Evolutionary conservation across 2,113 vertebrate species (phyloP).

Genomic region (Pelusios castaneus): DNA sequence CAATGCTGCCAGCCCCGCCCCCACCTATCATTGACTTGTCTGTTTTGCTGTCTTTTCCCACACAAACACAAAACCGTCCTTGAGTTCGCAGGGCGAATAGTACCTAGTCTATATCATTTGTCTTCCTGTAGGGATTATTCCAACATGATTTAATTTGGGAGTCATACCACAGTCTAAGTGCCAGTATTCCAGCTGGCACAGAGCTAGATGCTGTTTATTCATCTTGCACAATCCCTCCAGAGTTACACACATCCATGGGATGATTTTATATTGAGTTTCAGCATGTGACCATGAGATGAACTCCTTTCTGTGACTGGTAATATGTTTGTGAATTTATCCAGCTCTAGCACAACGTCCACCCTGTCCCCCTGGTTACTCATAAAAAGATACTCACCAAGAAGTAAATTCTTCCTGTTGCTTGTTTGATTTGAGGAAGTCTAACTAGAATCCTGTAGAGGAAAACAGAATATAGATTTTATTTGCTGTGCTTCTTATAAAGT

Average conservation of each 20-base stretch:
- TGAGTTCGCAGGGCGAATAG: rapidly evolving
- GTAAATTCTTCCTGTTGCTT: not conserved
- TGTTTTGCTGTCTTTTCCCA: not conserved
- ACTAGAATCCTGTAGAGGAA: not conserved
- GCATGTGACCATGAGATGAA: not conserved
- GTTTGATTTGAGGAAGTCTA: not conserved
- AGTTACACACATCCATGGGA: not conserved
- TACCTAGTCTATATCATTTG: not conserved
- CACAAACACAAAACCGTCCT: not conserved
- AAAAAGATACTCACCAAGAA: not conserved
- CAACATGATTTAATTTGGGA: rapidly evolving
- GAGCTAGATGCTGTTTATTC: not conserved
- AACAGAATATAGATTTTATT: not conserved
- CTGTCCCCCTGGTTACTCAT: not conserved
- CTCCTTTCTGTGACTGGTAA: not conserved
- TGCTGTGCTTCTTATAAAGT: too few species aligned
- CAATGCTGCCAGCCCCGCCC: rapidly evolving
- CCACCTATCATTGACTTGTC: not conserved
- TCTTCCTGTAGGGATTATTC: not conserved
- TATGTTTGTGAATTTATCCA: not conserved
- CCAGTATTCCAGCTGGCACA: not conserved
- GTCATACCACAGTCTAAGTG: not conserved
- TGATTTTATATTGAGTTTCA: not conserved
- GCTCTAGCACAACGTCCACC: too few species aligned
- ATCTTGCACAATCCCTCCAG: rapidly evolving